Conservation (phyloP, 1,140 invertebrate genomes). For the Nasonia giraulti region DNA sequence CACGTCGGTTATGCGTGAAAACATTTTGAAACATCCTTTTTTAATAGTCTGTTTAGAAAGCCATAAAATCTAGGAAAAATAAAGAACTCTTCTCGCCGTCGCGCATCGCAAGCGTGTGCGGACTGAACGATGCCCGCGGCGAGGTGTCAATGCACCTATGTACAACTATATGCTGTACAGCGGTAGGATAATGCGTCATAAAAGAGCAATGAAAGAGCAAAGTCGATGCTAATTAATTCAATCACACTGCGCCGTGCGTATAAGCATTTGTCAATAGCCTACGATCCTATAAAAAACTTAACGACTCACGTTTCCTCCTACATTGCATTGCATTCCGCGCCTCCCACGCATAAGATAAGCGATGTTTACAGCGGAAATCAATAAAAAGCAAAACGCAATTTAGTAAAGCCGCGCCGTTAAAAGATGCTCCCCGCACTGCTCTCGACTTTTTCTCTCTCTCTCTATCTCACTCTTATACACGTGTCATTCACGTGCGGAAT, state of each 20-base stretch:
- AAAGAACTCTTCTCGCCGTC: not conserved
- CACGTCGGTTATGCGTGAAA: conserved; percentile 24
- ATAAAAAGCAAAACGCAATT: conserved; percentile 33
- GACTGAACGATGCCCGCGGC: not conserved
- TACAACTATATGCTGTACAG: not conserved
- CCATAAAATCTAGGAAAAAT: not conserved
- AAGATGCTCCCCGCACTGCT: not conserved
- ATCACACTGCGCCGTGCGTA: too few species aligned
- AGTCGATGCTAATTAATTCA: too few species aligned
- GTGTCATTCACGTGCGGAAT: conserved; percentile 42
- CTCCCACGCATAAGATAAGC: not conserved
- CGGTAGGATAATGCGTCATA: not conserved
- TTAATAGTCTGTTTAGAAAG: conserved; percentile 23
- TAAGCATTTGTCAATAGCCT: too few species aligned
- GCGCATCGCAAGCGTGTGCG: not conserved
- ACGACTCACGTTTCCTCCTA: not conserved
- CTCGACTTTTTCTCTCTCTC: conserved; percentile 23
- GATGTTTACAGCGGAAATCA: conserved; percentile 27
- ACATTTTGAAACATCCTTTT: conserved; percentile 16
- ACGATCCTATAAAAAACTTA: not conserved
- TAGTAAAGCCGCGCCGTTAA: not conserved
- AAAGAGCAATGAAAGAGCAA: too few species aligned
- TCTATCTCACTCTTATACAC: conserved; percentile 36
- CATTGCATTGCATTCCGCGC: not conserved
- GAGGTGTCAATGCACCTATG: not conserved